Evolutionary conservation across 2,797 vertebrate species (phyloP), one percentile per base, ranked within the genome.

Genomic region (Nothura maculosa): DNA sequence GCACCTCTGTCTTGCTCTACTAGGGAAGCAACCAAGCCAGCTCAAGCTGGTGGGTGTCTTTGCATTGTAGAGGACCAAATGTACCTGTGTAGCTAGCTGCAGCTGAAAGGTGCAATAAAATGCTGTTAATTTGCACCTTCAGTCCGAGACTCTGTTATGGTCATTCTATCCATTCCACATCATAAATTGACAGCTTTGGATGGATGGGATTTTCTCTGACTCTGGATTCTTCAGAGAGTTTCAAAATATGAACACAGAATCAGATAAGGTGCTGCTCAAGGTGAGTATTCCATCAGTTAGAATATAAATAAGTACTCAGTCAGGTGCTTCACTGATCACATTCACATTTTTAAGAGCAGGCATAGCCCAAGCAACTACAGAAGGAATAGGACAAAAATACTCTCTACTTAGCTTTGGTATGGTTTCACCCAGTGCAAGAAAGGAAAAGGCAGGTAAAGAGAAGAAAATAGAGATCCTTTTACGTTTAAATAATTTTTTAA

Each of bases 311-410:
- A 52, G 13, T 20, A 63, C 9, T 4, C 21, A 54, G 69, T 50
- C 0, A 2, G 5, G 16, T 32, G 21, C 54, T 70, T 93, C 82
- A 36, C 57, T 42, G 38, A 6, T 17, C 60, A n/a, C 22, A 21
- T 42, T 70, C 63, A 76, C 27, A n/a, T 57, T 52, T 89, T 80
- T 80, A 67, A 60, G 27, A 40, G 36, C 16, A 48, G 34, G 8
- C 11, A 45, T 4, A 58, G 10, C 45, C 70, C 7, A 21, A 45
- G 15, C 50, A 70, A 57, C 28, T 57, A 32, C 52, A 61, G 76
- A 11, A 82, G n/a, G 58, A 90, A 54, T 16, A 68, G 67, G 38
- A 25, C n/a, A 89, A 72, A 61, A 68, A 58, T 81, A 32, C 22
- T 82, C 38, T 32, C 3, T 21, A 30, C 8, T 61, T 77, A 58